Evolutionary conservation across 2,113 vertebrate genomes (phyloP), one percentile per base, ranked within the genome.

Genomic region (Bagarius yarrelli): DNA sequence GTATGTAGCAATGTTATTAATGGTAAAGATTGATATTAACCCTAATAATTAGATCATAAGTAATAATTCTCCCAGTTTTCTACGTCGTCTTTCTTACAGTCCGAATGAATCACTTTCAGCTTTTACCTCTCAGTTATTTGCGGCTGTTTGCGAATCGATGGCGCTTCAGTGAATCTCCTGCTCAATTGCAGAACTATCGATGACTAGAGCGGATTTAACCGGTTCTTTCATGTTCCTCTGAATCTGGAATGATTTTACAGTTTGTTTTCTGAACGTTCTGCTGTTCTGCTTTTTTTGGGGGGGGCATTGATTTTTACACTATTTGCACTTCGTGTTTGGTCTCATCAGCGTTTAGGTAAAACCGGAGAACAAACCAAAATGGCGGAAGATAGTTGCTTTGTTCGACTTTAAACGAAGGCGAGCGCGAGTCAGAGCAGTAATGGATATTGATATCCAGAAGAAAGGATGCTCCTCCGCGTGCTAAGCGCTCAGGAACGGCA

Each of bases 251-350:
- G 52, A 82, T 73, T 70, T 56, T 50, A 32, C 40, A 76, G 69
- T 76, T 84, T 53, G 12, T 81, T 81, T 27, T 59, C 47, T 40
- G 50, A 23, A 32, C 53, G 64, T 64, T n/a, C 0, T n/a, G 3
- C 4, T 40, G 0, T 18, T 30, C 18, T 19, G 6, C 34, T 64
- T 55, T 81, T 79, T 81, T 61, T 74, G 63, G 4, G 44, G n/a
- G n/a, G n/a, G n/a, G n/a, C 74, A 86, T 84, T 23, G 67, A 91
- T 88, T 88, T n/a, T 79, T 79, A 55, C 47, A 71, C 76, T 79
- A 67, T 55, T 83, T 83, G 36, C 36, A 40, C 36, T 8, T 40
- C 36, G 8, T 40, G 36, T 40, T 8, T 30, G 75, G 76, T 53
- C 23, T 36, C 30, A 5, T 19, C 36, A 6, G 59, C 27, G 21